phyloP scores from a whole-genome alignment of 2,113 vertebrate genomes.

The Ciconia maguari region DNA sequence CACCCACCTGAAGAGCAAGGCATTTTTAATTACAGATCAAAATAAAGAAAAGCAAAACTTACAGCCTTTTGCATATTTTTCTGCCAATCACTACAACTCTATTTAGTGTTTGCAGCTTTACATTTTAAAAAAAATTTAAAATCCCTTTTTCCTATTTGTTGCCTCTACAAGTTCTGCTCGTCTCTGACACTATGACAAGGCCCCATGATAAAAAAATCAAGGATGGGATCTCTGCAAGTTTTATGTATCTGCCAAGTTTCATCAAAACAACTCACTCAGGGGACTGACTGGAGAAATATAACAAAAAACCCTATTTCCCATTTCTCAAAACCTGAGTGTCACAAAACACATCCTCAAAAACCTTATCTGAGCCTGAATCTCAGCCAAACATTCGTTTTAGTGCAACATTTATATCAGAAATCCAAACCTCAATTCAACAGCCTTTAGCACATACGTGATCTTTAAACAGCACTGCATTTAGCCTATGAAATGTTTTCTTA shows the following conservation, averaged over 20 bases:
- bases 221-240: neutral
- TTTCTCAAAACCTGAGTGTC: neutral
- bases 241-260: neutral
- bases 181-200: neutral
- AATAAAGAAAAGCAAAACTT: neutral
- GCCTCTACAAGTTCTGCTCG: neutral
- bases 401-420: neutral
- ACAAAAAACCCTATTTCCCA: neutral
- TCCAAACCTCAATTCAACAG: neutral
- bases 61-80: neutral
- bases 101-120: neutral
- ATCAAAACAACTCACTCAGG: neutral
- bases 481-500: neutral
- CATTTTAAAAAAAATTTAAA: neutral
- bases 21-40: neutral
- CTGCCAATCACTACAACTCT: neutral
- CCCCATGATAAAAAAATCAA: neutral
- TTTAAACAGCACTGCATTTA: neutral
- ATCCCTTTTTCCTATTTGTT: neutral
- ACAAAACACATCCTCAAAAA: neutral
- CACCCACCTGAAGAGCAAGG: neutral
- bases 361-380: neutral
- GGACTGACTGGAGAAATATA: neutral
- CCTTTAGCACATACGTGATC: accelerated
- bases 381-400: neutral